Evolutionary conservation across 2,797 vertebrate genomes (phyloP).

Genomic region (Loris lydekkerianus): DNA sequence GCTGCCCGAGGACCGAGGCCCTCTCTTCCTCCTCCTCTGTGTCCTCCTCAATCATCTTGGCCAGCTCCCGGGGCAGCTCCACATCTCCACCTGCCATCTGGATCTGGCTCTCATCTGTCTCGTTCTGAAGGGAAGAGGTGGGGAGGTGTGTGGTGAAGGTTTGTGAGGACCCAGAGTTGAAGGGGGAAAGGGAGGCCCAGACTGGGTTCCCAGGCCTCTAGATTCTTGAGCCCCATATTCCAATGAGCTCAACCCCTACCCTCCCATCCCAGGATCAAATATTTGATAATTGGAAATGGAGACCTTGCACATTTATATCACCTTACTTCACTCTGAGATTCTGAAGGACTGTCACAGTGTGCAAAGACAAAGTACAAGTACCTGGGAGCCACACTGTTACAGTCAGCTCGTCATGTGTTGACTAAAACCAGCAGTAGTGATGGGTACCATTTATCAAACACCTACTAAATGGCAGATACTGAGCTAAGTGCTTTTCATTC

Average conservation of each 20-base stretch:
- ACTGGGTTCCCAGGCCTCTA: background rate
- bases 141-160: too few species aligned
- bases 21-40: conserved; percentile 95
- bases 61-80: conserved; percentile 96
- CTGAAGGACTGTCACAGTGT: background rate
- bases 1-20: conserved; percentile 96
- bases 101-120: conserved; percentile 96
- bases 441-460: background rate
- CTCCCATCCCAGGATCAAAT: background rate
- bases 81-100: conserved; percentile 96
- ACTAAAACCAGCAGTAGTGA: background rate
- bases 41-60: conserved; percentile 99
- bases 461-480: background rate
- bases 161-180: background rate
- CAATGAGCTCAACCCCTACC: background rate
- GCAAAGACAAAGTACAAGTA: conserved; percentile 17
- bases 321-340: conserved; percentile 1
- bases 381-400: background rate
- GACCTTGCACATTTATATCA: background rate
- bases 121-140: conserved; percentile 90
- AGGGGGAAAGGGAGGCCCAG: background rate
- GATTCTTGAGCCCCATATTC: background rate
- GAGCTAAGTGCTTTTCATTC: conserved; percentile 16
- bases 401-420: background rate
- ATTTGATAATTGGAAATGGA: background rate